phyloP scores from a whole-genome alignment of 2,888 invertebrate species.

The Gari tellinella region DNA sequence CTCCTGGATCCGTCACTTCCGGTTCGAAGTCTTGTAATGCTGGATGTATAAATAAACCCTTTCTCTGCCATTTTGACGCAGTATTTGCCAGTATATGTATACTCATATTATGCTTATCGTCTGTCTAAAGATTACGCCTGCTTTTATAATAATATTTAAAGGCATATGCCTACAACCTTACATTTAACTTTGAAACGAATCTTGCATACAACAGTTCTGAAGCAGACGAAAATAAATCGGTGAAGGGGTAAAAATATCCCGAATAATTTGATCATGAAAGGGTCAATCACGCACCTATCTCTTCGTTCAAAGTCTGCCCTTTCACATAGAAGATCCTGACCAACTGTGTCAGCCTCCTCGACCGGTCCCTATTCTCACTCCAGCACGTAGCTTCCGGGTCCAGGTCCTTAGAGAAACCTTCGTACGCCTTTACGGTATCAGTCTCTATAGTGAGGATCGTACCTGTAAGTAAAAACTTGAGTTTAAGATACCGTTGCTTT shows the following conservation, averaged over 20 bases:
- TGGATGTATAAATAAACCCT: slow-evolving; percentile 25
- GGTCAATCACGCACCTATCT: slow-evolving; percentile 78
- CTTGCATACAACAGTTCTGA: too few species aligned
- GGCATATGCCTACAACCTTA: too few species aligned
- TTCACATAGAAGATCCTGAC: slow-evolving; percentile 79
- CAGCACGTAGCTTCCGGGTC: slow-evolving; percentile 78
- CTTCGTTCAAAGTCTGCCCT: slow-evolving; percentile 73
- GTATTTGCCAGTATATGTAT: too few species aligned
- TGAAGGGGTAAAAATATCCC: too few species aligned
- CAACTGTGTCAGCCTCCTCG: slow-evolving; percentile 76
- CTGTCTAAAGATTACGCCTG: too few species aligned
- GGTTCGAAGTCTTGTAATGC: slow-evolving; percentile 61
- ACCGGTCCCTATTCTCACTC: slow-evolving; percentile 73
- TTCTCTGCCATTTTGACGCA: too few species aligned
- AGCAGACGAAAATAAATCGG: too few species aligned
- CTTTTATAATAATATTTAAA: too few species aligned
- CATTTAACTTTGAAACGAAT: too few species aligned
- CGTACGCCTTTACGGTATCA: slow-evolving; percentile 78
- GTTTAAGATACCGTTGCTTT: background rate
- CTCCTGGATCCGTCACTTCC: slow-evolving; percentile 34
- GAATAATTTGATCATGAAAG: too few species aligned
- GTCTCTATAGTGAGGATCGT: slow-evolving; percentile 79
- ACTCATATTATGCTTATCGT: too few species aligned
- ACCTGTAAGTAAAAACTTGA: slow-evolving; percentile 57
- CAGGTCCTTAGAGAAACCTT: slow-evolving; percentile 66